Conservation (phyloP, 2,888 invertebrate species). For the Drosophila acutilabella region DNA sequence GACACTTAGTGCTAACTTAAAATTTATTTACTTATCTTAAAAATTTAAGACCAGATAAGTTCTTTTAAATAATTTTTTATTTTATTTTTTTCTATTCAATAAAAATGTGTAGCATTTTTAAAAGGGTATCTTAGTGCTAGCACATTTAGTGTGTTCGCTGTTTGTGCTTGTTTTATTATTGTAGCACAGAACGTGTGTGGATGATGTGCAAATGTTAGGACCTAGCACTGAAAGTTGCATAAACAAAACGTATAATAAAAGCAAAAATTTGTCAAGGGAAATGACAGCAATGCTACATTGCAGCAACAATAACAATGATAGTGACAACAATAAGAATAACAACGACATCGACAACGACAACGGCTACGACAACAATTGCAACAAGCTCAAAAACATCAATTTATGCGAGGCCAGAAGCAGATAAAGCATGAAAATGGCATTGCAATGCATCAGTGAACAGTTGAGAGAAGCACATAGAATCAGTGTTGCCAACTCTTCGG, state of each 20-base stretch:
- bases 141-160: neutral
- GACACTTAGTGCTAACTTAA: too few relatives aligned
- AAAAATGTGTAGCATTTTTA: too few relatives aligned
- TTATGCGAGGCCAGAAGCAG: constrained; percentile 65
- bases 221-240: constrained; percentile 29
- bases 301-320: constrained; percentile 7
- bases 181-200: constrained; percentile 24
- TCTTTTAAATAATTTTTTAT: too few relatives aligned
- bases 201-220: constrained; percentile 60
- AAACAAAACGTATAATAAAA: constrained; percentile 61
- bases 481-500: too few relatives aligned
- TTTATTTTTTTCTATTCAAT: too few relatives aligned
- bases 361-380: constrained; percentile 9
- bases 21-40: too few relatives aligned
- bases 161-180: neutral
- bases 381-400: constrained; percentile 52
- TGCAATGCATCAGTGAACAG: constrained; percentile 59
- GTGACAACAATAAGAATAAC: constrained; percentile 3
- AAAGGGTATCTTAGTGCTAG: neutral
- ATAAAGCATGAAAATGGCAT: constrained; percentile 70
- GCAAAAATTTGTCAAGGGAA: constrained; percentile 71
- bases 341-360: constrained; percentile 6
- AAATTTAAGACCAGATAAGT: too few relatives aligned
- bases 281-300: constrained; percentile 63
- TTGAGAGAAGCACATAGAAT: neutral